Evolutionary conservation across 2,888 invertebrate species (phyloP).

Genomic region (Drosophila planitibia): DNA sequence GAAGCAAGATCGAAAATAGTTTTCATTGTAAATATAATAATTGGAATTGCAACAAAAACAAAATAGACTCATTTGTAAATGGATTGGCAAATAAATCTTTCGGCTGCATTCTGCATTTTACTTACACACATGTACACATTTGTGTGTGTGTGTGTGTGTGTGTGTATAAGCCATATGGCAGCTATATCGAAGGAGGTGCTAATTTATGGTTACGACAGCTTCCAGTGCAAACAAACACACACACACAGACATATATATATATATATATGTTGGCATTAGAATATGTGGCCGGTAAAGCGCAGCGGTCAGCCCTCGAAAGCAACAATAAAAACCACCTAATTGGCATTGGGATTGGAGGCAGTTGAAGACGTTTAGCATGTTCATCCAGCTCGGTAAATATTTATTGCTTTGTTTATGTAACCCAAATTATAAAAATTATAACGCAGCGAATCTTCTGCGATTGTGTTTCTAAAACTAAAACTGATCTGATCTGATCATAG

Average conservation of each 20-base stretch:
- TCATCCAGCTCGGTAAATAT: constrained; percentile 53
- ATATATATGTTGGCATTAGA: constrained; percentile 55
- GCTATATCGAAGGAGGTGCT: constrained; percentile 61
- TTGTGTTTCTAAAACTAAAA: constrained; percentile 8
- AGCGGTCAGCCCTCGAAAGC: constrained; percentile 41
- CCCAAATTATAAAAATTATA: constrained; percentile 66
- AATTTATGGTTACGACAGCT: constrained; percentile 72
- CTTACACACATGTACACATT: constrained; percentile 5
- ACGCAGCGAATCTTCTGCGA: constrained; percentile 37
- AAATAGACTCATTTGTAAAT: constrained; percentile 61
- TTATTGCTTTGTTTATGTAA: constrained; percentile 73
- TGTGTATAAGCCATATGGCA: constrained; percentile 64
- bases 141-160: not conserved
- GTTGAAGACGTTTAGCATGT: constrained; percentile 44
- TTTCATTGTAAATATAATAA: constrained; percentile 60
- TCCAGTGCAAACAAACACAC: constrained; percentile 25
- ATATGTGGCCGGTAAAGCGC: constrained; percentile 35
- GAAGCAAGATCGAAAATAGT: constrained; percentile 51
- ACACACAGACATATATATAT: constrained; percentile 1
- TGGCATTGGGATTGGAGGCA: constrained; percentile 28
- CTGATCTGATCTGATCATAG: constrained; percentile 44
- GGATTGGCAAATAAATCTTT: constrained; percentile 69
- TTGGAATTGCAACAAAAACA: constrained; percentile 35
- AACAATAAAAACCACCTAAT: constrained; percentile 47
- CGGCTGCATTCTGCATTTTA: constrained; percentile 63